phyloP scores from a whole-genome alignment of 2,888 invertebrate genomes.

The Agapetus fuscipes region DNA sequence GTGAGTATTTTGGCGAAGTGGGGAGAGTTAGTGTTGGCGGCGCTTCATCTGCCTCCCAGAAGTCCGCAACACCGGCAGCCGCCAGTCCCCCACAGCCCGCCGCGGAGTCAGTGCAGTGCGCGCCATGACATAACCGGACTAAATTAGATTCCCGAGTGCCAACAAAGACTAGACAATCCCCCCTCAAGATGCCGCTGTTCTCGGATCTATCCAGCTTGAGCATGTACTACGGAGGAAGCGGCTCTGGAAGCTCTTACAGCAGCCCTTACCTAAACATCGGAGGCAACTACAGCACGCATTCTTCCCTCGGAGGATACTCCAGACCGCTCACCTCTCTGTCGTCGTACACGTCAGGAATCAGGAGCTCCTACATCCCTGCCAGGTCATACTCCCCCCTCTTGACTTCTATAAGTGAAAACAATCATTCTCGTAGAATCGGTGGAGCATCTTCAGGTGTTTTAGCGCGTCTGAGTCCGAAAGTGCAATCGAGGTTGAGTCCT shows the following conservation, averaged over 20 bases:
- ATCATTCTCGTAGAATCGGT: constrained; percentile 33
- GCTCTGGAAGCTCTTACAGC: constrained; percentile 41
- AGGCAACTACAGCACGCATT: constrained; percentile 40
- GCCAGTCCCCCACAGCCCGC: constrained; percentile 23
- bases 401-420: constrained; percentile 59
- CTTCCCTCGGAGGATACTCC: constrained; percentile 35
- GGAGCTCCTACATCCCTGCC: constrained; percentile 27
- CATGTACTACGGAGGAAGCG: constrained; percentile 39
- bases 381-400: constrained; percentile 62
- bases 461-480: constrained; percentile 15
- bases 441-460: constrained; percentile 26
- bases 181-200: constrained; percentile 52
- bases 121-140: constrained; percentile 9
- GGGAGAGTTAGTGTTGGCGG: constrained; percentile 24
- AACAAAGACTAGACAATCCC: constrained; percentile 8
- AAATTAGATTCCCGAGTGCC: constrained; percentile 3
- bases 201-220: constrained; percentile 56
- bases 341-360: constrained; percentile 27
- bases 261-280: constrained; percentile 44
- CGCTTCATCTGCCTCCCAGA: constrained; percentile 6
- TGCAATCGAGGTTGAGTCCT: constrained; percentile 14
- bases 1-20: constrained; percentile 23
- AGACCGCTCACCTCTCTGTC: constrained; percentile 26
- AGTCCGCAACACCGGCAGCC: constrained; percentile 19
- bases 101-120: constrained; percentile 10